Base-by-base conservation (phyloP, 2,797 vertebrate species). In the Hemitrygon akajei region DNA sequence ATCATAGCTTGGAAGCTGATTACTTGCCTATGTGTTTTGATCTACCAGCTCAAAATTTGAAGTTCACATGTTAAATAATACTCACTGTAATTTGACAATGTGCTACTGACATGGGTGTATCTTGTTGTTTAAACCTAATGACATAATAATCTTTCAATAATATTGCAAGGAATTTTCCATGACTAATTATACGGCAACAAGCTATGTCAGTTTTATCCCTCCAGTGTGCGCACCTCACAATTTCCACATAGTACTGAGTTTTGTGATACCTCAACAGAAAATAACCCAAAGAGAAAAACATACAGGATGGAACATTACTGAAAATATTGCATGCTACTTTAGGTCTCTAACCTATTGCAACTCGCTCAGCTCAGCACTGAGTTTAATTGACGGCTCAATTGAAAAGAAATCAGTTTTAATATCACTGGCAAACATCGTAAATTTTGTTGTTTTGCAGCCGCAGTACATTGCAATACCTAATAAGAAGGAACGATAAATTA, bases 61-160 rank as follows among this genome's bases (percentile, higher is more conserved):
- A n/a, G 58, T 71, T 87, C 84, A 87, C 60, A 66, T 87, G 60
- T 63, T n/a, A n/a, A 66, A 66, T 30, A 87, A 63, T 87, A 66
- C 58, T n/a, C 16, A n/a, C 84, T 87, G 84, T 63, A n/a, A 66
- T 87, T 66, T 66, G 34, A 14, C 30, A 66, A 60, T 87, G 47
- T 87, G 30, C 30, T 66, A 34, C 30, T 66, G 58, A 87, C 58
- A 34, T 63, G 56, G 27, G 27, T 60, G 56, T 34, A n/a, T 66
- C 84, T 63, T 84, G 47, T 84, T 66, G 7, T 87, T 18, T 20
- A 87, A 87, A 14, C 2, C 58, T 34, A 18, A 63, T 87, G 30
- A 63, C 58, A 66, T 66, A 20, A 30, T 87, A 34, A 87, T 40
- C 25, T 27, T 56, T 92, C 37, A 12, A 27, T 30, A 73, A 47